Base-by-base conservation (phyloP, 2,797 vertebrate genomes). In the Nannoperca obscura region DNA sequence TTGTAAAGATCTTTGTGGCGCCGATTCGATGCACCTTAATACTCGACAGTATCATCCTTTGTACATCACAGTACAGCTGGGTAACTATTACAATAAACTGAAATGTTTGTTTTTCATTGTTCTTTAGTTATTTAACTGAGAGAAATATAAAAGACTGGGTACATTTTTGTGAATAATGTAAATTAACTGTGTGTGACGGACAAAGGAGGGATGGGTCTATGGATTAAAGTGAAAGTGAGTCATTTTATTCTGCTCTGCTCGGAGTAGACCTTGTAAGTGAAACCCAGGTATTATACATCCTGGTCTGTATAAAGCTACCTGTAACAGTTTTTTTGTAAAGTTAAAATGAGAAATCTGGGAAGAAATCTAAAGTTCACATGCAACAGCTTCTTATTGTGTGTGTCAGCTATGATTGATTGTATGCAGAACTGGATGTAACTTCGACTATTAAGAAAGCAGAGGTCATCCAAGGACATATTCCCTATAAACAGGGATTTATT, bases 101-200 rank as follows among this genome's bases (percentile, higher is more conserved):
- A 47, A 86, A 67, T 83, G 84, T 91, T 92, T 73, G 73, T 77
- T 89, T 38, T 85, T 88, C 47, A 92, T 94, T 93, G 94, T 94
- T 95, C 93, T 96, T 96, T 97, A 96, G 97, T 95, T 97, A 98
- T 98, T 98, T 98, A 98, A 97, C 95, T 95, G 90, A 90, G 83
- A 91, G 75, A 88, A 89, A 87, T 90, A 91, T 92, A 90, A 85
- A 94, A 87, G 89, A 95, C 94, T 95, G 96, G 96, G 93, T 96
- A 95, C 96, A 94, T 94, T 87, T 94, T 70, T 96, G 97, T 99
- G 96, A 97, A 99, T 98, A 98, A 94, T 99, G 98, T 99, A 99
- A 96, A 98, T 98, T 95, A 95, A 93, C 71, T 86, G 73, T 78
- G 58, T 62, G 74, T 71, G 87, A 88, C 38, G 65, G 75, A 88